These are phyloP conservation scores for Halictus ligatus DNA, from an alignment of 2,888 invertebrate genomes.

Conservation along the genomic window DNA sequence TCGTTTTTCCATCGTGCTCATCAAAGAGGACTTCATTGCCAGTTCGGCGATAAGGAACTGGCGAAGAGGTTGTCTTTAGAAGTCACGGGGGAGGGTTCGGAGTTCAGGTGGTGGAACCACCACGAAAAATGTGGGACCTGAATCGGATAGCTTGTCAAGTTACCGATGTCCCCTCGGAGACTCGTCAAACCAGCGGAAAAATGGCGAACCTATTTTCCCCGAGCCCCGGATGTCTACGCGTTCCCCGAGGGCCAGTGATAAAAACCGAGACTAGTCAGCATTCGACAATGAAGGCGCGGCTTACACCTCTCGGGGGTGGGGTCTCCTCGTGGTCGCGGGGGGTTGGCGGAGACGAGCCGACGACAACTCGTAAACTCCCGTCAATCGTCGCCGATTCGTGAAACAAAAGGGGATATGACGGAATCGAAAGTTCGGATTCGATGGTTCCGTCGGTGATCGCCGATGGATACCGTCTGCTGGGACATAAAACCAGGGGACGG, in stretches of 20 bases:
- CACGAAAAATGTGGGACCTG: slow-evolving; percentile 49
- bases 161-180: slow-evolving; percentile 80
- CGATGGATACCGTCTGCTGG: neutral
- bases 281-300: slow-evolving; percentile 75
- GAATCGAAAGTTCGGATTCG: slow-evolving; percentile 39
- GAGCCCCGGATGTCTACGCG: slow-evolving; percentile 70
- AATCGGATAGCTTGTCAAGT: slow-evolving; percentile 79
- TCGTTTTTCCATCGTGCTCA: neutral
- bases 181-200: slow-evolving; percentile 79
- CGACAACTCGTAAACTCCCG: slow-evolving; percentile 67
- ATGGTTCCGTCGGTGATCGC: slow-evolving; percentile 35
- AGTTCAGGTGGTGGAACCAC: slow-evolving; percentile 38
- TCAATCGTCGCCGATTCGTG: slow-evolving; percentile 62
- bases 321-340: slow-evolving; percentile 3
- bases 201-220: slow-evolving; percentile 75
- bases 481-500: slow-evolving; percentile 9
- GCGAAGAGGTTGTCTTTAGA: slow-evolving; percentile 45
- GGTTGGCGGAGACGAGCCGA: slow-evolving; percentile 21
- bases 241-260: slow-evolving; percentile 78
- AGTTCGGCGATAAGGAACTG: neutral
- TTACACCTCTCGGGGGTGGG: slow-evolving; percentile 57
- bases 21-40: neutral
- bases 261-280: slow-evolving; percentile 81
- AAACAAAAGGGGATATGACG: slow-evolving; percentile 57
- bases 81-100: slow-evolving; percentile 18